These are phyloP conservation scores for Leuctra nigra DNA, from an alignment of 2,888 invertebrate species.

Conservation along the genomic window DNA sequence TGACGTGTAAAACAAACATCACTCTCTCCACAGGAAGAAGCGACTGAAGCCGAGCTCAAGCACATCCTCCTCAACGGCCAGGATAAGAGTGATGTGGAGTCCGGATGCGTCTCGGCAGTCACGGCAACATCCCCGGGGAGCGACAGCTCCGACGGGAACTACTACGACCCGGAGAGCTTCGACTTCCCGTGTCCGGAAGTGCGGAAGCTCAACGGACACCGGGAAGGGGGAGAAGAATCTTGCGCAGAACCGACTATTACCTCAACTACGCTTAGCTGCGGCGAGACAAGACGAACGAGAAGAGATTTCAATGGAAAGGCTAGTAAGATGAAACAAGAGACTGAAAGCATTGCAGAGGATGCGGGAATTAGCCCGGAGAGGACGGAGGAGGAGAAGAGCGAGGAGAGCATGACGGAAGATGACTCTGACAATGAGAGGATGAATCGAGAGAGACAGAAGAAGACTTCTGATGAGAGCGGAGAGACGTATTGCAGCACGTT, in stretches of 20 bases:
- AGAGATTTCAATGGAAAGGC: background rate
- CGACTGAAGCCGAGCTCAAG: constrained; percentile 45
- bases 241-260: no score
- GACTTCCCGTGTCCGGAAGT: constrained; percentile 28
- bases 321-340: constrained; percentile 3
- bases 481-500: background rate
- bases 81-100: constrained; percentile 38
- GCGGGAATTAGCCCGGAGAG: constrained; percentile 7
- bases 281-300: background rate
- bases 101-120: constrained; percentile 45
- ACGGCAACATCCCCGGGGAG: constrained; percentile 37
- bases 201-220: background rate
- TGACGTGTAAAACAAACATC: background rate
- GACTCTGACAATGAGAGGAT: background rate
- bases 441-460: background rate
- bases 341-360: constrained; percentile 2
- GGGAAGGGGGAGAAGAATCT: no score
- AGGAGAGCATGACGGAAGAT: background rate
- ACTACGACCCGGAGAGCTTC: constrained; percentile 43
- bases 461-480: background rate
- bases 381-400: constrained; percentile 5
- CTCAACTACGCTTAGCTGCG: no score
- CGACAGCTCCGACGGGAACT: constrained; percentile 45
- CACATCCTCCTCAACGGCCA: background rate
- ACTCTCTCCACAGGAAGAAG: constrained; percentile 36